These are phyloP conservation scores for Coelinius sp. DNA, from an alignment of 2,888 invertebrate species.

Conservation along the genomic window DNA sequence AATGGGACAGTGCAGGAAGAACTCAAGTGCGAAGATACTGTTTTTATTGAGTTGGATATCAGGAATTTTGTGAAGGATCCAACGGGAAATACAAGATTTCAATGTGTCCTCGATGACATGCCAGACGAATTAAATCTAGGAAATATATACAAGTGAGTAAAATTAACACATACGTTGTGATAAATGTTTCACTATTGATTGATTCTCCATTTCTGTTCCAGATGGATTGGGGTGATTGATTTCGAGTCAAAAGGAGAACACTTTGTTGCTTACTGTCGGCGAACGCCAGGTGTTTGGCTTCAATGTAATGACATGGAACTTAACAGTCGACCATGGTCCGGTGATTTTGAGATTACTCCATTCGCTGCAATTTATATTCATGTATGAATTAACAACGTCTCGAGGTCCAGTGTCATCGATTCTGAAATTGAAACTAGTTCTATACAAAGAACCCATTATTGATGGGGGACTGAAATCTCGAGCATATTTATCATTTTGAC, in stretches of 20 bases:
- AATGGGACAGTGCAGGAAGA: not conserved
- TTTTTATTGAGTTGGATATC: not conserved
- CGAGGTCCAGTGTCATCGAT: no score
- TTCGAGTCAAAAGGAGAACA: not conserved
- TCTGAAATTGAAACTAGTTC: no score
- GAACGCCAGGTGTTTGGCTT: not conserved
- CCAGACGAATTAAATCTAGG: not conserved
- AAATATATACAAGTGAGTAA: not conserved
- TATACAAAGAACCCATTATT: no score
- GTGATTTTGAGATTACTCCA: no score
- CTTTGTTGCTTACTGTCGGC: not conserved
- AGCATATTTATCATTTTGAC: no score
- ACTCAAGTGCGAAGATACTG: not conserved
- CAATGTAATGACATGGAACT: not conserved
- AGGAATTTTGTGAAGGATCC: not conserved
- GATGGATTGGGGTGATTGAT: not conserved
- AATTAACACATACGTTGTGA: not conserved
- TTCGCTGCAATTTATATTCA: no score
- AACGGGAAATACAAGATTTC: not conserved
- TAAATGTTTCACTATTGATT: not conserved
- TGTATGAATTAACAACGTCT: no score
- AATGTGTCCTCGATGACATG: not conserved
- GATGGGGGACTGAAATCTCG: no score
- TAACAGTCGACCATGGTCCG: no score
- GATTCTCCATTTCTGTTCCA: not conserved